A percentile compares a stretch with the other conserved stretches of the same genome.
These are phyloP conservation scores for Melanogrammus aeglefinus DNA, from an alignment of 2,797 vertebrate species.

Conservation along the genomic window DNA sequence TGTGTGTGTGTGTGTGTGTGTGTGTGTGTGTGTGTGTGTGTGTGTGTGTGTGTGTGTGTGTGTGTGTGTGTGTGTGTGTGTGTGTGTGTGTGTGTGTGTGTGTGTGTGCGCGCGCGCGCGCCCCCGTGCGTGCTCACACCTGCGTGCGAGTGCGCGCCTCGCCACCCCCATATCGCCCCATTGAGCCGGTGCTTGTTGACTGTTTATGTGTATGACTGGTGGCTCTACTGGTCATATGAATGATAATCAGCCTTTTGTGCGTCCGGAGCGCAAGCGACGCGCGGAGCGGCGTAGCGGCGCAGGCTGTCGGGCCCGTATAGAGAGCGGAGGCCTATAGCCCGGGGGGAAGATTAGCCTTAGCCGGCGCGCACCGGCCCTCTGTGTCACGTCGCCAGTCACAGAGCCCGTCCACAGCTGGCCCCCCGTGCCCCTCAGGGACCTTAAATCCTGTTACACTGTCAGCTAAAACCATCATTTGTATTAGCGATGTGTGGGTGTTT, in stretches of 20 bases:
- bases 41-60: too few relatives aligned
- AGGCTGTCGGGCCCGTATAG: not conserved
- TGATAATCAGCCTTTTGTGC: constrained; percentile 78
- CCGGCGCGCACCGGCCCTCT: constrained; percentile 69
- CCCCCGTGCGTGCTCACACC: not conserved
- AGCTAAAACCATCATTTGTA: constrained; percentile 78
- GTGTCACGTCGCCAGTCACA: constrained; percentile 77
- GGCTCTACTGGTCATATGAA: constrained; percentile 74
- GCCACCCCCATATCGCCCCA: constrained; percentile 66
- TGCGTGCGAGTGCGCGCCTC: not conserved
- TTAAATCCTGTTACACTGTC: constrained; percentile 84
- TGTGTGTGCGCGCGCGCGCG: not conserved
- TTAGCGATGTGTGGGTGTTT: constrained; percentile 77
- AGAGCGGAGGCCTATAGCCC: constrained; percentile 54
- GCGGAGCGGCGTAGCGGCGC: not conserved
- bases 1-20: too few relatives aligned
- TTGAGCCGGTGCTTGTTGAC: constrained; percentile 74
- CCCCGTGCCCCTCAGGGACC: constrained; percentile 76
- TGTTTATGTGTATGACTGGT: constrained; percentile 77
- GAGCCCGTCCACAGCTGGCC: constrained; percentile 65
- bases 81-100: not conserved
- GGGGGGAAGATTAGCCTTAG: constrained; percentile 74
- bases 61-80: too few relatives aligned
- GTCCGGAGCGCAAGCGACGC: constrained; percentile 43
- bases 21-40: too few relatives aligned